These are phyloP conservation scores for Drosophila melanosoma DNA, from an alignment of 2,888 invertebrate genomes.

Conservation along the genomic window DNA sequence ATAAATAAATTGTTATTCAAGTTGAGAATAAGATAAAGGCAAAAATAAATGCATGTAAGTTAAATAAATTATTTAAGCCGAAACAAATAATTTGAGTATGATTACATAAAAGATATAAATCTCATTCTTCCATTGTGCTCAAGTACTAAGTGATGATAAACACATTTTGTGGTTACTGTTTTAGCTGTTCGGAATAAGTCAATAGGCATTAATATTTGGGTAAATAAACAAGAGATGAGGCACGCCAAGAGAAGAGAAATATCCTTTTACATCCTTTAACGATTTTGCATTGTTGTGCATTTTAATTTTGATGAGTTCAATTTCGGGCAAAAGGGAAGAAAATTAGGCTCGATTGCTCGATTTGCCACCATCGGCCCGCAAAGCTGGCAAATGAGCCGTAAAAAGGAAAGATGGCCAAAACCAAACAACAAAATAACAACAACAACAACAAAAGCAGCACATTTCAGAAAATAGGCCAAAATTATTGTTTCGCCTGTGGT, in stretches of 20 bases:
- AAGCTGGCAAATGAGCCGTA: constrained; percentile 75
- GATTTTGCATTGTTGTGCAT: constrained; percentile 55
- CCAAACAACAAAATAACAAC: constrained; percentile 6
- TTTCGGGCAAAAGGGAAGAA: constrained; percentile 59
- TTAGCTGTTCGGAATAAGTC: constrained; percentile 1
- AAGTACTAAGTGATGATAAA: constrained; percentile 13
- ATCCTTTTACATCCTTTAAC: constrained; percentile 57
- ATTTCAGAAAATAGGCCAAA: constrained; percentile 35
- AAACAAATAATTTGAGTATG: not conserved
- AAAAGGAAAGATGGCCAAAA: constrained; percentile 51
- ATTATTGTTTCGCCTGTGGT: constrained; percentile 49
- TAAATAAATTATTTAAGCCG: not conserved
- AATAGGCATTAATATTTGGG: not conserved
- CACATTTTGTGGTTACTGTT: constrained; percentile 2
- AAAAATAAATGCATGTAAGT: not conserved
- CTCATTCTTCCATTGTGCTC: not conserved
- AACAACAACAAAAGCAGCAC: constrained; percentile 9
- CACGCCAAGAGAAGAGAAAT: constrained; percentile 1
- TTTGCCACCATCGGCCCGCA: constrained; percentile 41
- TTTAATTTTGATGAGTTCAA: constrained; percentile 73
- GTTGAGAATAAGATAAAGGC: not conserved
- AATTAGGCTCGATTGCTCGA: constrained; percentile 76
- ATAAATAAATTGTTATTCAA: not conserved
- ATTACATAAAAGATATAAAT: constrained; percentile 1
- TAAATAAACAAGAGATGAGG: constrained; percentile 1